A percentile compares a stretch with the other conserved stretches of the same genome.
Conservation (phyloP, 64 coral and sea anemone species). For the Anthopleura sola region DNA sequence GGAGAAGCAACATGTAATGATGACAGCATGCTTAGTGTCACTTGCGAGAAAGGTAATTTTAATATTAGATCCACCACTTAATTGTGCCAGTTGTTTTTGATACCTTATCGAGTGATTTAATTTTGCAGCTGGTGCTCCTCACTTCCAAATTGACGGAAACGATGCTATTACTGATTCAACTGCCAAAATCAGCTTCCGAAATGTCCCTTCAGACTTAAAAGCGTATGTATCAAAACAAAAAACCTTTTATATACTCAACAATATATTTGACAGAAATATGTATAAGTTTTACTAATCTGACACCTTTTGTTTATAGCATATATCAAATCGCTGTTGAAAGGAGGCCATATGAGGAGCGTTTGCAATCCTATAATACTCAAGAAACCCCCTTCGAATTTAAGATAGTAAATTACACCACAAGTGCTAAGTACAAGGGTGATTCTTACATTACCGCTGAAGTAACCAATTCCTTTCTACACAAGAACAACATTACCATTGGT, state of each 20-base stretch:
- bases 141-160: neutral
- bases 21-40: neutral
- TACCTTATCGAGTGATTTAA: neutral
- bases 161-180: neutral
- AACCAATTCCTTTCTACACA: no score
- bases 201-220: neutral
- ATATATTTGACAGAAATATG: neutral
- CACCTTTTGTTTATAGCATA: neutral
- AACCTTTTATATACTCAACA: neutral
- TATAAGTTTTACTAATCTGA: neutral
- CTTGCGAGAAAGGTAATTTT: slow-evolving; percentile 12
- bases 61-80: no score
- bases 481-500: neutral
- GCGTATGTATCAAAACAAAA: neutral
- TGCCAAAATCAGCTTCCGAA: neutral
- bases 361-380: neutral
- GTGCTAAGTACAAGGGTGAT: neutral
- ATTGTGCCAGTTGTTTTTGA: neutral
- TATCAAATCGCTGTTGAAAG: slow-evolving; percentile 18
- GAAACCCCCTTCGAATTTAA: neutral
- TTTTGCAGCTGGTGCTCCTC: slow-evolving; percentile 6
- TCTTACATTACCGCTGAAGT: slow-evolving; percentile 1
- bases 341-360: neutral
- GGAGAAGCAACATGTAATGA: neutral
- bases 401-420: neutral